These are phyloP conservation scores for Macrophya annulata DNA, from an alignment of 2,888 invertebrate species.

Conservation along the genomic window DNA sequence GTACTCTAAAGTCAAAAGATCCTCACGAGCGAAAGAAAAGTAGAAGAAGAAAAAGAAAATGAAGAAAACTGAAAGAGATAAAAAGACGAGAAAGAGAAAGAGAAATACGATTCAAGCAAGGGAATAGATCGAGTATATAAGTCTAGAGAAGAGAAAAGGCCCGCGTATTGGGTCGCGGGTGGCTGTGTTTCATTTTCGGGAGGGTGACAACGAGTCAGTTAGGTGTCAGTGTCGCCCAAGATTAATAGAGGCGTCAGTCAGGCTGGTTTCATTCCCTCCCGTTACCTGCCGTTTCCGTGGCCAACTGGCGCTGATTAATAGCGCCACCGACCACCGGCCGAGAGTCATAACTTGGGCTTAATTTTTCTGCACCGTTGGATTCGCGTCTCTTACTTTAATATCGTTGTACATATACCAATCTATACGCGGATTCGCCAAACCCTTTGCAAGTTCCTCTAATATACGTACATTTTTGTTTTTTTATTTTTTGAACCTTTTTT, in stretches of 20 bases:
- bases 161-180: slow-evolving; percentile 49
- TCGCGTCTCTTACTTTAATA: not conserved
- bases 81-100: not conserved
- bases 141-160: slow-evolving; percentile 24
- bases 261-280: slow-evolving; percentile 52
- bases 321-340: slow-evolving; percentile 49
- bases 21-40: not conserved
- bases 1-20: slow-evolving; percentile 31
- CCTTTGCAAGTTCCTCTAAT: not conserved
- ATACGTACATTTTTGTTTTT: not conserved
- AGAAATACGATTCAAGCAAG: not conserved
- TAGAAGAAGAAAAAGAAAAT: not conserved
- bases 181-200: slow-evolving; percentile 53
- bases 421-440: not conserved
- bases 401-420: not conserved
- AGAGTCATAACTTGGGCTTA: slow-evolving; percentile 54
- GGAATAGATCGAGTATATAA: not conserved
- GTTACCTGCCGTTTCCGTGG: slow-evolving; percentile 53
- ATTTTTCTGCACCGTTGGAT: slow-evolving; percentile 42
- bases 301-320: slow-evolving; percentile 53
- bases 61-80: not conserved
- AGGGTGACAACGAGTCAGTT: slow-evolving; percentile 55
- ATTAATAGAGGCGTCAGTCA: slow-evolving; percentile 55
- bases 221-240: slow-evolving; percentile 52
- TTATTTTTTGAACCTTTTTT: not conserved